Evolutionary conservation across 2,888 invertebrate genomes (phyloP).

Genomic region (Apoda limacodes): DNA sequence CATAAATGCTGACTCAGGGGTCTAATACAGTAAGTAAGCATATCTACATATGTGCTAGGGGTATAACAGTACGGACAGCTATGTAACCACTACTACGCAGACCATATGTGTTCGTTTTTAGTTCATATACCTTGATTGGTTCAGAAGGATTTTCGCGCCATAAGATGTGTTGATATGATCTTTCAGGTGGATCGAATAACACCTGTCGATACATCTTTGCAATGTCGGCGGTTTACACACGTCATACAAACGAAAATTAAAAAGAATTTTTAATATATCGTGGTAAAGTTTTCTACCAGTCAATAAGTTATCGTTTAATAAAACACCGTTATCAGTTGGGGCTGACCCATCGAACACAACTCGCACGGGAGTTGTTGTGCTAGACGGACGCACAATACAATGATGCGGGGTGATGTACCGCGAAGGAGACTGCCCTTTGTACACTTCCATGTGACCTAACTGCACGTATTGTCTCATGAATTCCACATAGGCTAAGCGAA

Average conservation of each 20-base stretch:
- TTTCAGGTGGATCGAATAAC: constrained; percentile 1
- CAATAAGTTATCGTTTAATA: constrained; percentile 8
- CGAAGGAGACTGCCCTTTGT: neutral
- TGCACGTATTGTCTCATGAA: constrained; percentile 12
- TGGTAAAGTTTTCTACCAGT: constrained; percentile 7
- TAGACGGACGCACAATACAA: constrained; percentile 7
- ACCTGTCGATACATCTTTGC: constrained; percentile 9
- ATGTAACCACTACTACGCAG: constrained; percentile 7
- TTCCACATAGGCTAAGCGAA: constrained; percentile 1
- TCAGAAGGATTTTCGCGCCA: constrained; percentile 3
- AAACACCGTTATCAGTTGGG: constrained; percentile 3
- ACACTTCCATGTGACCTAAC: constrained; percentile 9
- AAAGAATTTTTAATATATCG: constrained; percentile 5
- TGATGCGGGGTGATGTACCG: constrained; percentile 12
- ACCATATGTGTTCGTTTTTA: constrained; percentile 15
- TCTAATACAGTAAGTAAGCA: no score
- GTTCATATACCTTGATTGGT: constrained; percentile 3
- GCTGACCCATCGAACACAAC: constrained; percentile 11
- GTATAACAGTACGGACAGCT: constrained; percentile 9
- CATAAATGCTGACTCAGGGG: no score
- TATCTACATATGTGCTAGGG: no score
- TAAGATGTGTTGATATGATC: constrained; percentile 8
- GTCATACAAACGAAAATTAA: constrained; percentile 9
- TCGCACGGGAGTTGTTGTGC: constrained; percentile 7
- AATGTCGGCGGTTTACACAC: constrained; percentile 5